Percentiles rank a stretch among this genome's conserved stretches.
Conservation (phyloP, 2,888 invertebrate species). For the Uloborus plumipes region DNA sequence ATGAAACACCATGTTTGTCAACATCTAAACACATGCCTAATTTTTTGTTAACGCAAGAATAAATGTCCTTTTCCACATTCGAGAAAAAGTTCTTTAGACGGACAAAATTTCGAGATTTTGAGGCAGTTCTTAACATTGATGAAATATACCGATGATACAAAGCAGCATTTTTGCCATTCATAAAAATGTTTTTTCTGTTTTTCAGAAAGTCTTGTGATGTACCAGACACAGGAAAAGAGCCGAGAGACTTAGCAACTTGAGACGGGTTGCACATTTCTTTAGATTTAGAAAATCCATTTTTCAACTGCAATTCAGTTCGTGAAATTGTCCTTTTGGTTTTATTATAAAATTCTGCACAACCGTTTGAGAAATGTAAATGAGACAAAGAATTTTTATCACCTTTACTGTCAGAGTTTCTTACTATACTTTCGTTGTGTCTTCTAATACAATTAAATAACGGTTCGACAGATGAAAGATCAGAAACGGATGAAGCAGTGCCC, state of each 20-base stretch:
- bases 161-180: conserved; percentile 24
- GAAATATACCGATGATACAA: conserved; percentile 52
- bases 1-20: conserved; percentile 3
- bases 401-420: too few species aligned
- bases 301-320: too few species aligned
- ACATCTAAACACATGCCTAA: neutral
- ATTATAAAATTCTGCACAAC: too few species aligned
- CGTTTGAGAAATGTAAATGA: too few species aligned
- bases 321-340: too few species aligned
- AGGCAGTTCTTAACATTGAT: conserved; percentile 24
- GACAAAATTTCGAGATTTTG: conserved; percentile 42
- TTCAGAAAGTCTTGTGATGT: neutral
- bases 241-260: too few species aligned
- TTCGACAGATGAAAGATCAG: conserved; percentile 9
- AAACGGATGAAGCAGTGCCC: too few species aligned
- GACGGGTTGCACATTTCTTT: too few species aligned
- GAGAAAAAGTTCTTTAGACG: conserved; percentile 36
- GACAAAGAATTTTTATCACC: too few species aligned
- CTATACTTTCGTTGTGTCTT: too few species aligned
- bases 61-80: conserved; percentile 15
- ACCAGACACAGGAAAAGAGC: too few species aligned
- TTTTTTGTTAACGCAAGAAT: neutral
- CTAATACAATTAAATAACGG: conserved; percentile 5
- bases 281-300: too few species aligned
- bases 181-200: conserved; percentile 19